Percentiles rank a stretch among this genome's conserved stretches.
phyloP scores from a whole-genome alignment of 2,797 vertebrate genomes.

The Mycteria americana region DNA sequence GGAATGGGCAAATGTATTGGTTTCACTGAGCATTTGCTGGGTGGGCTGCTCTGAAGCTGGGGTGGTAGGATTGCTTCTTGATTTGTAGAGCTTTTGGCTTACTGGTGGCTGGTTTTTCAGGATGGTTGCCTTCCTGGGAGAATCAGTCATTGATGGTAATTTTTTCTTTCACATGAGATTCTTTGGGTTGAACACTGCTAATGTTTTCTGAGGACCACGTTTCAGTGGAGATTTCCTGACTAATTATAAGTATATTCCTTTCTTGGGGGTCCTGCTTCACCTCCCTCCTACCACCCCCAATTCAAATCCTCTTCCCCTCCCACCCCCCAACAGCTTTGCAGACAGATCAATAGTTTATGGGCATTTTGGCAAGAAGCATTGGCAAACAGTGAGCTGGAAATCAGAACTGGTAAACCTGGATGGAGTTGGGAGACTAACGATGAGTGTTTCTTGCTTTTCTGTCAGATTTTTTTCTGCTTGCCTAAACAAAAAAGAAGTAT shows the following conservation, averaged over 20 bases:
- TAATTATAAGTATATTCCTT: not conserved
- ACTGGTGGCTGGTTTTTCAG: not conserved
- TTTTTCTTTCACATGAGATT: not conserved
- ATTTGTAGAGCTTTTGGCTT: not conserved
- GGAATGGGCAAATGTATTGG: no score
- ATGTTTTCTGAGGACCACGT: not conserved
- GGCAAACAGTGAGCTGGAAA: not conserved
- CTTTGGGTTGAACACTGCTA: accelerated
- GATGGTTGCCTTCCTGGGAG: not conserved
- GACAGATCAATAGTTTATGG: not conserved
- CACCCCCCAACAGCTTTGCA: not conserved
- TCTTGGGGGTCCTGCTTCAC: not conserved
- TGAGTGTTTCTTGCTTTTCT: not conserved
- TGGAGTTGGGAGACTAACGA: not conserved
- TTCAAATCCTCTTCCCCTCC: not conserved
- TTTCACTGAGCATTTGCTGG: not conserved
- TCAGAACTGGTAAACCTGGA: not conserved
- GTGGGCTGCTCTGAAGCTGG: not conserved
- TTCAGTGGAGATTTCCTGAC: not conserved
- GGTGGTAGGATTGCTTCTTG: not conserved
- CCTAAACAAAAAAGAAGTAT: not conserved
- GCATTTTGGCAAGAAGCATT: not conserved
- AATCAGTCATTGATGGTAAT: not conserved
- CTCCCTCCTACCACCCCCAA: not conserved
- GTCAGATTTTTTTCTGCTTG: not conserved